Conservation (phyloP, 2,797 vertebrate species). For the Danio aesculapii region DNA sequence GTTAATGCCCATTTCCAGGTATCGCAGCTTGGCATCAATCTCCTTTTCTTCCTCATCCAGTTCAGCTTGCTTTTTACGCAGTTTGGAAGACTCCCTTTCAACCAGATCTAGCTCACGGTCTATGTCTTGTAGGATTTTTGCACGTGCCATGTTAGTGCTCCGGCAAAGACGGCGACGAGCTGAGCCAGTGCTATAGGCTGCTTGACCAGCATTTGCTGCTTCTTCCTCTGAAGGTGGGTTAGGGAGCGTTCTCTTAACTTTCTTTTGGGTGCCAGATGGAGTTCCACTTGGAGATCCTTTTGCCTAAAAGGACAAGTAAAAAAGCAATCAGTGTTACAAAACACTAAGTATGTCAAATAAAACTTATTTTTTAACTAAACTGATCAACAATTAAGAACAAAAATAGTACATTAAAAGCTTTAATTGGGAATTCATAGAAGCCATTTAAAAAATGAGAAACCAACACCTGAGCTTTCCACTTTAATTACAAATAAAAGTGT, state of each 20-base stretch:
- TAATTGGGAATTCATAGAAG: background rate
- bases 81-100: constrained; percentile 97
- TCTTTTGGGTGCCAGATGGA: constrained; percentile 91
- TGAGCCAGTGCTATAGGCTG: constrained; percentile 86
- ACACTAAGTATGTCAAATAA: background rate
- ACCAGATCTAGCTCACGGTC: constrained; percentile 96
- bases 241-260: constrained; percentile 96
- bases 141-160: constrained; percentile 96
- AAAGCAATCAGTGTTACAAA: constrained; percentile 12
- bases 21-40: constrained; percentile 97
- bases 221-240: constrained; percentile 96
- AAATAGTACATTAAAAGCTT: background rate
- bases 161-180: constrained; percentile 94
- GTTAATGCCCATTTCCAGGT: constrained; percentile 99
- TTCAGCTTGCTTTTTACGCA: constrained; percentile 97
- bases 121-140: constrained; percentile 99
- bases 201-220: constrained; percentile 80
- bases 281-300: constrained; percentile 86
- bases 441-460: background rate
- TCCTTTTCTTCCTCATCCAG: constrained; percentile 99
- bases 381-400: background rate
- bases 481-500: background rate
- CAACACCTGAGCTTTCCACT: background rate
- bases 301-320: constrained; percentile 71
- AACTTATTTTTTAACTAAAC: background rate